Percentiles rank a stretch among this genome's conserved stretches.
Evolutionary conservation across 2,113 vertebrate genomes (phyloP).

Genomic region (Notiomystis cincta): DNA sequence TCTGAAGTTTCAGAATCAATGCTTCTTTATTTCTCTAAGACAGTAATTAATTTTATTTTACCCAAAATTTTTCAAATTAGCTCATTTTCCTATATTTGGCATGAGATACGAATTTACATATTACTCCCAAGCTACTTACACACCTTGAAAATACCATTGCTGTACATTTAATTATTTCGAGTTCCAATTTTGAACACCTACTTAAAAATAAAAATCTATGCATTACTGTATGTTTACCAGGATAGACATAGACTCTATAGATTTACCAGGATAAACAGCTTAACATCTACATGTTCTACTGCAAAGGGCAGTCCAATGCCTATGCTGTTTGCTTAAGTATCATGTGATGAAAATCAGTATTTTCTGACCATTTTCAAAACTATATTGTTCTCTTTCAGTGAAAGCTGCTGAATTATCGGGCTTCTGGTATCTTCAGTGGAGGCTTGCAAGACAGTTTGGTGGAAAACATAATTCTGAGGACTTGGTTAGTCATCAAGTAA

Average conservation of each 20-base stretch:
- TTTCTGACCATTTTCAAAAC: not conserved
- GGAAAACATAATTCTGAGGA: not conserved
- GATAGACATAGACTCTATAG: not conserved
- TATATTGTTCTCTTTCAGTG: not conserved
- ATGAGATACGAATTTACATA: accelerated
- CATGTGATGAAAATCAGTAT: not conserved
- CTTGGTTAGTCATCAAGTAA: not conserved
- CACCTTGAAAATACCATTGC: not conserved
- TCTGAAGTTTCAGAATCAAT: not conserved
- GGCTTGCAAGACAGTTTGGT: not conserved
- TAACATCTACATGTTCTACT: not conserved
- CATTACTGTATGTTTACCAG: not conserved
- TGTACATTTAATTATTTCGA: not conserved
- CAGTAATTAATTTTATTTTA: not conserved
- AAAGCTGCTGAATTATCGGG: not conserved
- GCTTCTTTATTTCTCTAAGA: not conserved
- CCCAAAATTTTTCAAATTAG: not conserved
- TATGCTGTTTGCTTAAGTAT: not conserved
- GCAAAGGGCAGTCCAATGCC: not conserved
- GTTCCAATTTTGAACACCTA: not conserved
- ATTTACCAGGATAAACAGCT: not conserved
- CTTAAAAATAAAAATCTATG: not conserved
- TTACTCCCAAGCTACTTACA: not conserved
- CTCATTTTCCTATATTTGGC: not conserved
- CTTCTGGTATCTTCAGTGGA: not conserved